phyloP scores from a whole-genome alignment of 2,888 invertebrate genomes.

The Agrotis exclamationis region DNA sequence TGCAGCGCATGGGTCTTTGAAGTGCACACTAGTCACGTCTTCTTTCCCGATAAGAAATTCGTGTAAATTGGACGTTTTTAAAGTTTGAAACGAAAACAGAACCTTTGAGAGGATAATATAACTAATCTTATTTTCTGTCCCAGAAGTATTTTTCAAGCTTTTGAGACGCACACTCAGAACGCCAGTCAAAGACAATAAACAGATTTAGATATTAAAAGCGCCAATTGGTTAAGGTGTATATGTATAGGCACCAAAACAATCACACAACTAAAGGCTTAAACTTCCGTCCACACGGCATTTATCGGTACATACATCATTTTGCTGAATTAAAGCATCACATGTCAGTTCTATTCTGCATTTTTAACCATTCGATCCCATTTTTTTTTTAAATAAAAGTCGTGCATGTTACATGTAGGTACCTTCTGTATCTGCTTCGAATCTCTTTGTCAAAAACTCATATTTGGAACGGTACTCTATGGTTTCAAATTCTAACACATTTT shows the following conservation, averaged over 20 bases:
- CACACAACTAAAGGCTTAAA: background rate
- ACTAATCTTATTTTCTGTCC: background rate
- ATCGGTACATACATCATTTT: no score
- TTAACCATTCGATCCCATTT: no score
- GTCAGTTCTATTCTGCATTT: no score
- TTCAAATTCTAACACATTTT: conserved; percentile 45
- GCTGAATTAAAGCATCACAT: no score
- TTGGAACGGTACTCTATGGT: conserved; percentile 51
- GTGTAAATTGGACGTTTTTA: background rate
- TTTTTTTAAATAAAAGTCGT: no score
- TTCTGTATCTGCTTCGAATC: conserved; percentile 16
- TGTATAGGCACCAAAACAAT: background rate
- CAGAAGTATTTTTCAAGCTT: background rate
- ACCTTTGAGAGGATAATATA: no score
- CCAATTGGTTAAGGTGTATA: background rate
- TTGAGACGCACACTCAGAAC: no score
- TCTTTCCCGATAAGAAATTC: background rate
- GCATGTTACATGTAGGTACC: background rate
- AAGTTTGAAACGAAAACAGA: background rate
- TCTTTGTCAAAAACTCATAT: conserved; percentile 21
- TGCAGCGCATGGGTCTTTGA: background rate
- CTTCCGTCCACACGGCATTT: no score
- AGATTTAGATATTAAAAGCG: no score
- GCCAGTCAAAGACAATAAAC: no score
- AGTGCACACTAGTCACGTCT: background rate